Base-by-base conservation (phyloP, 92 coral and sea anemone genomes). In the Galaxea fascicularis region DNA sequence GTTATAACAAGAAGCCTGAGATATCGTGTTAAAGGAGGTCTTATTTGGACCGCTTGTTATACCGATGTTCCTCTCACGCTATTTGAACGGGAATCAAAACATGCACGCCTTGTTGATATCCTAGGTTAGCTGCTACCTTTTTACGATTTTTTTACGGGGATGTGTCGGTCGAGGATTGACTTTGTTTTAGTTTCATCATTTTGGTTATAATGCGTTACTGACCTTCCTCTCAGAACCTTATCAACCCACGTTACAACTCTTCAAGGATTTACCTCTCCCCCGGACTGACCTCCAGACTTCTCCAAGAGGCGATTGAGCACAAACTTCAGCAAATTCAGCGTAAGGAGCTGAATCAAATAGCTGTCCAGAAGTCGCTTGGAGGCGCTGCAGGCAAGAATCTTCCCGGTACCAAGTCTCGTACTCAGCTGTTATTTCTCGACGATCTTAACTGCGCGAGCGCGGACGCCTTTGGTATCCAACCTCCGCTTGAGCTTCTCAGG, bases 401-500 rank as follows among this genome's bases (percentile, higher is more conserved):
- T 71, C 74, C 91, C 21, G 86, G 78, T 58, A 49, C 69, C 16
- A 93, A 84, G 78, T 71, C 93, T 17, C 85, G 88, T 18, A 72
- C 87, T 4, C 90, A 85, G 53, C 62, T 92, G 72, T 88, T 93
- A 75, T 97, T 97, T 77, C 80, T 97, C 54, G 99, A 97, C 65
- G 98, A 97, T 72, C 90, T 97, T 8, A 94, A 91, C 84, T 89
- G 70, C 28, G 98, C 99, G 18, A 80, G 75, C 63, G 85, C 91
- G 7, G 99, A 97, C 66, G 79, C 86, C 25, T 87, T 89, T 76
- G 89, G 91, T 53, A 80, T 74, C 14, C 98, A 94, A 51, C 98
- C 98, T 28, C 96, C 98, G 9, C 91, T 91, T 25, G 99, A 97
- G 75, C 94, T 97, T 47, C 83, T 97, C 26, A 88, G 99, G 56